Percentiles rank a stretch among this genome's conserved stretches.
These are phyloP conservation scores for Larimichthys polyactis DNA, from an alignment of 2,113 vertebrate species.

Conservation along the genomic window DNA sequence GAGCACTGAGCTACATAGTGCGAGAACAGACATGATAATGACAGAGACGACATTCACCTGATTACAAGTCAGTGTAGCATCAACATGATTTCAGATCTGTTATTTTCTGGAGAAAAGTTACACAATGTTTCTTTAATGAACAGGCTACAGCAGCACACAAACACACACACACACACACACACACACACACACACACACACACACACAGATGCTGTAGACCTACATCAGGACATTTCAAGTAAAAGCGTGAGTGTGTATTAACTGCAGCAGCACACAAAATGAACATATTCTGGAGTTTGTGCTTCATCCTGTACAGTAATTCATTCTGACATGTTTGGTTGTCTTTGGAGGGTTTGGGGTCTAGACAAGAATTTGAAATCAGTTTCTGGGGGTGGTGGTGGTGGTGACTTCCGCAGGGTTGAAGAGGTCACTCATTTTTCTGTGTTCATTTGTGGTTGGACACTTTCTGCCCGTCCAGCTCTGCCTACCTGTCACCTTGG, in stretches of 20 bases:
- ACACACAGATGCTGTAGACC: no score
- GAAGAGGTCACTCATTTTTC: slow-evolving; percentile 11
- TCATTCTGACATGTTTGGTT: not conserved
- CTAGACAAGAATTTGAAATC: not conserved
- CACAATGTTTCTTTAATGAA: not conserved
- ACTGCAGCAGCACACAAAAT: not conserved
- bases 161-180: no score
- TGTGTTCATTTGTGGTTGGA: not conserved
- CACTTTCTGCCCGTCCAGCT: not conserved
- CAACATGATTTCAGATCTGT: no score
- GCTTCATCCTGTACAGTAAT: not conserved
- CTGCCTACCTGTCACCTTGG: slow-evolving; percentile 22
- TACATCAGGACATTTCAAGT: no score
- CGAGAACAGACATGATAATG: no score
- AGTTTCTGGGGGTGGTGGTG: not conserved
- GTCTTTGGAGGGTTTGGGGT: not conserved
- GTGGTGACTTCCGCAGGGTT: not conserved
- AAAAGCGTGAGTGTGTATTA: no score
- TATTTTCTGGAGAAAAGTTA: no score
- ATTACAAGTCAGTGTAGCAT: no score
- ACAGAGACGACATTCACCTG: no score
- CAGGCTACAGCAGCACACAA: not conserved
- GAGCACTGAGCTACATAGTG: no score
- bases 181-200: no score
- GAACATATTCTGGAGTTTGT: not conserved